phyloP scores from a whole-genome alignment of 2,113 vertebrate genomes.

The Gadus macrocephalus region DNA sequence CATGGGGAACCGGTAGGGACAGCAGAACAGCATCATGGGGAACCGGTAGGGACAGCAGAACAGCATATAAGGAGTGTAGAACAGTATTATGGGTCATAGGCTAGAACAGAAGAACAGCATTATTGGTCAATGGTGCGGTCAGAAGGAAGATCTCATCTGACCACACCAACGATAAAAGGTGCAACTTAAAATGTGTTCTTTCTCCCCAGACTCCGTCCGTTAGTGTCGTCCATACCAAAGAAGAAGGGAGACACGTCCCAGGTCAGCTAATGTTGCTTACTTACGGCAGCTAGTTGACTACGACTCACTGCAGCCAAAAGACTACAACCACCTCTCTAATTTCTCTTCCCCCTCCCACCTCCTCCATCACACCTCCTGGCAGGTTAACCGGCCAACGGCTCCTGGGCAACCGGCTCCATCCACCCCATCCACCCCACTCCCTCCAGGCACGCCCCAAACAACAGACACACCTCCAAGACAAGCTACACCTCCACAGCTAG shows the following conservation, averaged over 20 bases:
- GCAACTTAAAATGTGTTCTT: not conserved
- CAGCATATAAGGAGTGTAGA: conserved; percentile 3
- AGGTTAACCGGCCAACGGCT: not conserved
- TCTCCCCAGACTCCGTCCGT: conserved; percentile 60
- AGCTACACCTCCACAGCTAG: conserved; percentile 23
- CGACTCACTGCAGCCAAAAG: not conserved
- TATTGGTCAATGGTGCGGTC: too few species aligned
- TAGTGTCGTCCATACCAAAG: conserved; percentile 58
- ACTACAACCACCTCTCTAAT: not conserved
- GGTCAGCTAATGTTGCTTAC: conserved; percentile 34
- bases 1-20: not conserved
- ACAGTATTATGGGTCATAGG: too few species aligned
- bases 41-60: not conserved
- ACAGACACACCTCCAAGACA: not conserved
- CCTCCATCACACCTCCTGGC: not conserved
- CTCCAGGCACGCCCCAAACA: not conserved
- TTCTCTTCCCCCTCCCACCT: not conserved
- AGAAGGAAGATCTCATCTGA: too few species aligned
- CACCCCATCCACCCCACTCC: conserved; percentile 6
- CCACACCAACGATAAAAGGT: too few species aligned
- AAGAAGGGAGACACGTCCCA: conserved; percentile 50
- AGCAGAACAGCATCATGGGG: not conserved
- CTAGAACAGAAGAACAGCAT: too few species aligned
- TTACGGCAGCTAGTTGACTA: not conserved
- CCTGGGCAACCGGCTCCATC: not conserved